Evolutionary conservation across 2,888 invertebrate species (phyloP), one percentile per base, ranked within the genome.

Genomic region (Spodoptera exigua): DNA sequence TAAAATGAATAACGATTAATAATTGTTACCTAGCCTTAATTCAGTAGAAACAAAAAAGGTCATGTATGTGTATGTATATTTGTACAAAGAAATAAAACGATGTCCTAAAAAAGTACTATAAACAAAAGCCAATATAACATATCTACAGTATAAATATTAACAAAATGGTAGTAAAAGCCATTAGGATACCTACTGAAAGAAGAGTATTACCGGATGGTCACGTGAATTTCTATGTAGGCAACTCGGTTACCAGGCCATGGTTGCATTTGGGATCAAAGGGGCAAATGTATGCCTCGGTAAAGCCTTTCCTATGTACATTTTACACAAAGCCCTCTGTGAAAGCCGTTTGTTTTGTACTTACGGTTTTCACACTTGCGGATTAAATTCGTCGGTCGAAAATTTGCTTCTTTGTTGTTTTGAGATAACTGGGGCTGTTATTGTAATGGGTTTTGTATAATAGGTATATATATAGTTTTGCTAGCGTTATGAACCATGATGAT

Each of bases 251-350:
- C 36, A 46, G 63, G 70, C 44, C 56, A 71, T 55, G 64, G 57
- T 54, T 73, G 69, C 69, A 48, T 61, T 66, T 58, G 14, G 69
- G 71, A 69, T 72, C 69, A 73, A 72, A 68, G 55, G 35, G 46
- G 58, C 41, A 62, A 52, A 57, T 54, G 17, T 57, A 17, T 63
- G 54, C 51, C 51, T 41, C n/a, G 12, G 47, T 35, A 64, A 58
- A 57, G 47, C 56, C 32, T 66, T 58, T 63, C 14, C 35, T 59
- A 21, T 18, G 56, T 72, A 51, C 41, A 67, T 58, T 58, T 53
- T 46, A 45, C 13, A 36, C 13, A 55, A 56, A 61, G 43, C 56
- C 32, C 49, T 52, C 43, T 62, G 59, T 62, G 62, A 49, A 64
- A 52, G 43, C 43, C 51, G 41, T 54, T 52, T 53, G 54, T 67